Percentiles rank a stretch among this genome's conserved stretches.
phyloP scores from a whole-genome alignment of 1,140 invertebrate species.

The Eumaeus atala region DNA sequence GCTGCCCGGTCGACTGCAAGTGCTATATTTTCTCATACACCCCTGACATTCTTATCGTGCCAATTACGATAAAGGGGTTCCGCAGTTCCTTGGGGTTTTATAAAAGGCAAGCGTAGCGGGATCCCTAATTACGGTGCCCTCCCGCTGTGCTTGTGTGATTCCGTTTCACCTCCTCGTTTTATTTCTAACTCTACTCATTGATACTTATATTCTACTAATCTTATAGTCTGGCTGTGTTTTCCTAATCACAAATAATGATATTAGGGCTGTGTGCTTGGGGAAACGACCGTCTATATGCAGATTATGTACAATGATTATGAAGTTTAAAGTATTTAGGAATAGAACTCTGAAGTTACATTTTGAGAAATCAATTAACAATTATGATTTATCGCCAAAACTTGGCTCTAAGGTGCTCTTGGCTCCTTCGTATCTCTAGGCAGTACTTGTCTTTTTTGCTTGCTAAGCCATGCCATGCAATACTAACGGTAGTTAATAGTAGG shows the following conservation, averaged over 20 bases:
- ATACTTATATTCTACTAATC: too few species aligned
- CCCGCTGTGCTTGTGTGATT: conserved; percentile 41
- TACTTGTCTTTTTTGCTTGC: too few species aligned
- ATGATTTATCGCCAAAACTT: background rate
- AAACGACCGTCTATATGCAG: too few species aligned
- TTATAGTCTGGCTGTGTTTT: conserved; percentile 13
- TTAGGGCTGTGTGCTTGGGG: too few species aligned
- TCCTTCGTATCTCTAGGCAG: too few species aligned
- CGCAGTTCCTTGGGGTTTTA: conserved; percentile 41
- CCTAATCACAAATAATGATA: too few species aligned
- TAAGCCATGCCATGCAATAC: too few species aligned
- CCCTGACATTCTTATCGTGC: conserved; percentile 66
- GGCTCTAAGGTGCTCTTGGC: background rate
- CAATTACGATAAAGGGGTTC: conserved; percentile 59
- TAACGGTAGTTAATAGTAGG: too few species aligned
- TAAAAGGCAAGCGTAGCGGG: conserved; percentile 60
- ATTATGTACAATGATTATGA: too few species aligned
- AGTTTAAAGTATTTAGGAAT: background rate
- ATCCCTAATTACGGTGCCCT: conserved; percentile 61
- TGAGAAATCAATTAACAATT: conserved; percentile 4
- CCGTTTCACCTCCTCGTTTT: conserved; percentile 11
- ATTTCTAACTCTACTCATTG: too few species aligned
- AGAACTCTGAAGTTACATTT: background rate
- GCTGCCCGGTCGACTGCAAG: conserved; percentile 30
- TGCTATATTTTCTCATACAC: conserved; percentile 60